Evolutionary conservation across 2,113 vertebrate species (phyloP), one percentile per base, ranked within the genome.

Genomic region (Myotis brandtii): DNA sequence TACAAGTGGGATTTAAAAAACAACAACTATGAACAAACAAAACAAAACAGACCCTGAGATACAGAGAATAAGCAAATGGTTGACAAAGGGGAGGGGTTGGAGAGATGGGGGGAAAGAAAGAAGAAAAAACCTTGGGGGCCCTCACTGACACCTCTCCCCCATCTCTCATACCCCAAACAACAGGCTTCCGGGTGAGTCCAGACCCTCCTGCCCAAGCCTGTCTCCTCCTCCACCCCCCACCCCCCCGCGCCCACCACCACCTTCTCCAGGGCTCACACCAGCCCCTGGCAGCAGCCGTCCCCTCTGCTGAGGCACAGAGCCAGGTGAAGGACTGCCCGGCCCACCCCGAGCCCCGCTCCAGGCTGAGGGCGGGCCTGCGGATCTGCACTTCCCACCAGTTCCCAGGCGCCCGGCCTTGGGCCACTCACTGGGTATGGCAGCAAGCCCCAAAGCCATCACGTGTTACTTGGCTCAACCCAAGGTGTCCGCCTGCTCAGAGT

Each of bases 161-260:
- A 4, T n/a, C 67, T 69, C 76, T 77, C 43, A 16, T 2, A 10
- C 11, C 11, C n/a, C 23, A 18, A 32, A 52, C 25, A 7, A 50
- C 3, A 34, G 10, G 25, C 56, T 62, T 1, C 3, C 0, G 3
- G 0, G 37, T 6, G 18, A 2, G 37, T 30, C 23, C 16, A 70
- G 48, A 62, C 1, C 43, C 3, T 46, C 37, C 48, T 14, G 46
- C 20, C 52, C 43, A 27, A 54, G 32, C 40, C 83, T 4, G 21
- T 6, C 84, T 12, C 18, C 67, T 66, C 40, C 23, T 50, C 34
- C 32, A 2, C 46, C 37, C 52, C 40, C 27, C 32, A 2, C 46
- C 37, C 52, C 40, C 27, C 32, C 13, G 12, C 87, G 4, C 30
- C 89, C 40, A 5, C 37, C 50, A 76, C 37, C n/a, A 14, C 7